Evolutionary conservation across 2,113 vertebrate species (phyloP).

Genomic region (Grammomys dolichurus): DNA sequence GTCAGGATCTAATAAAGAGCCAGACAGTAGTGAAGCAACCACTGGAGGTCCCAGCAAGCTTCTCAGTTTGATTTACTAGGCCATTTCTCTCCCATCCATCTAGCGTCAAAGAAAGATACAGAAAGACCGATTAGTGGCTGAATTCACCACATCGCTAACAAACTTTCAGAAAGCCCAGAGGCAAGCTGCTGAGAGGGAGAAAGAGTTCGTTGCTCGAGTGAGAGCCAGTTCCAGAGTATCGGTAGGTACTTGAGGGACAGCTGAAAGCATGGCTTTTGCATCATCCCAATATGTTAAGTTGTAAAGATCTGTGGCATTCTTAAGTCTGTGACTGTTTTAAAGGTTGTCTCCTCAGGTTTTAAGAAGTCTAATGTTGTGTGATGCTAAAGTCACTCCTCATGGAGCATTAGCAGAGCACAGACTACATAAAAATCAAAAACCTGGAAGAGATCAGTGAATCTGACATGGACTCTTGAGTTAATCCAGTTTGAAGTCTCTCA

Average conservation of each 20-base stretch:
- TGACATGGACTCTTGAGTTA: constrained; percentile 41
- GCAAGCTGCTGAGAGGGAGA: constrained; percentile 95
- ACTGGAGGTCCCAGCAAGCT: not conserved
- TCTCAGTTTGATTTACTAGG: constrained; percentile 54
- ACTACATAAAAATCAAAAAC: constrained; percentile 15
- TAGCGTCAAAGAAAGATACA: constrained; percentile 97
- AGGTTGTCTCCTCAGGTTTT: not conserved
- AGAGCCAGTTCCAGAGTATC: constrained; percentile 96
- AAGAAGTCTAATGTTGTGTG: not conserved
- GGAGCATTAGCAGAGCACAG: not conserved
- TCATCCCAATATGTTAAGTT: not conserved
- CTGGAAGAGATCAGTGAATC: not conserved
- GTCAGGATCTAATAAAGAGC: constrained; percentile 35
- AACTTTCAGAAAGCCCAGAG: constrained; percentile 95
- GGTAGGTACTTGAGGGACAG: constrained; percentile 87
- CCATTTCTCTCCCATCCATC: constrained; percentile 26
- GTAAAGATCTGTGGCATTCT: not conserved
- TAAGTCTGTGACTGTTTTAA: not conserved
- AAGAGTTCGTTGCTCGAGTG: constrained; percentile 96
- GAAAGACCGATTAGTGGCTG: constrained; percentile 94
- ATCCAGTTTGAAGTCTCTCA: constrained; percentile 34
- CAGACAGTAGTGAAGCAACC: not conserved
- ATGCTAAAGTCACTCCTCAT: not conserved
- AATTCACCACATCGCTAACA: constrained; percentile 94
- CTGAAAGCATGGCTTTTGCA: not conserved